Evolutionary conservation across 2,113 vertebrate genomes (phyloP).

Genomic region (Astur gentilis): DNA sequence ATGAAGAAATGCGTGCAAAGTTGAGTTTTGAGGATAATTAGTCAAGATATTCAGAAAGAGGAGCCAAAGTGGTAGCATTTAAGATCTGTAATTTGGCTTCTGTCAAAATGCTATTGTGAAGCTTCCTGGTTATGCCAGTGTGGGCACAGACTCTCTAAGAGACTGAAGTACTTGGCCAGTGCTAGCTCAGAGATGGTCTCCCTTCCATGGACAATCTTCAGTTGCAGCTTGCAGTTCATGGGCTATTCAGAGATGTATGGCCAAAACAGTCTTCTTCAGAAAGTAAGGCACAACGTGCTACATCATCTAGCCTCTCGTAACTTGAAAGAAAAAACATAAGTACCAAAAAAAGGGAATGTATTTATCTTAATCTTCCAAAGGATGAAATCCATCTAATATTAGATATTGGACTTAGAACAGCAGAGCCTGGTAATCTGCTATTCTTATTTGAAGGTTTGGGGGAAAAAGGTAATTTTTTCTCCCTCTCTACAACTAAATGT

Average conservation of each 20-base stretch:
- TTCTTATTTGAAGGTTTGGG: background rate
- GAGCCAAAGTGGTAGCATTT: background rate
- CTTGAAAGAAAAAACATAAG: background rate
- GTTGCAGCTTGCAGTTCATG: background rate
- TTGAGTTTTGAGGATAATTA: background rate
- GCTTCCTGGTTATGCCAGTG: background rate
- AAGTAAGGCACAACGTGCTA: background rate
- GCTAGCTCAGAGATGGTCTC: background rate
- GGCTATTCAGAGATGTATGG: background rate
- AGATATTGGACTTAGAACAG: background rate
- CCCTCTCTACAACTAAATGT: background rate
- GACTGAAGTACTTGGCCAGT: background rate
- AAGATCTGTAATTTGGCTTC: background rate
- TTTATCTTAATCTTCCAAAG: background rate
- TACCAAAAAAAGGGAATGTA: background rate
- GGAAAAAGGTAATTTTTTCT: background rate
- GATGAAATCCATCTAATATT: background rate
- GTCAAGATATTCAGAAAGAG: background rate
- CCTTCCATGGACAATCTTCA: background rate
- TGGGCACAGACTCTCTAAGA: background rate
- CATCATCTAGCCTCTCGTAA: background rate
- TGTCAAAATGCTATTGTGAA: background rate
- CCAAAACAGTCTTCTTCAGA: background rate
- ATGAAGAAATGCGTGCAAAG: background rate
- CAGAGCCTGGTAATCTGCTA: background rate